Evolutionary conservation across 2,888 invertebrate species (phyloP).

Genomic region (Chromoteleia sp.): DNA sequence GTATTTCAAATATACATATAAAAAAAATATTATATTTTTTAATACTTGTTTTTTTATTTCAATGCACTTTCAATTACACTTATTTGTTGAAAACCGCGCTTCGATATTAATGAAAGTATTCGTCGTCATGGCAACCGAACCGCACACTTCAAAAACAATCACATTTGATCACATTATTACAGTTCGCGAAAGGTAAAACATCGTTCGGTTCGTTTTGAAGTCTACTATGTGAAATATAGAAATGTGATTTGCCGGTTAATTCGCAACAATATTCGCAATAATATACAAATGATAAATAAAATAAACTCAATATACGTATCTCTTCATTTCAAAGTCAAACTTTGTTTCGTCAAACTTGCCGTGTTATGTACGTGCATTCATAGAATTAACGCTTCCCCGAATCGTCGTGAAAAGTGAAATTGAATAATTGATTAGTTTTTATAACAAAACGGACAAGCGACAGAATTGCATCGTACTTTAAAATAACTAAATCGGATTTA

Average conservation of each 20-base stretch:
- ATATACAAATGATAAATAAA: neutral
- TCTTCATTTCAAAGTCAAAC: neutral
- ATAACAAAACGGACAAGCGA: slow-evolving; percentile 19
- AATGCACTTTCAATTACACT: neutral
- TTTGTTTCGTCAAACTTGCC: neutral
- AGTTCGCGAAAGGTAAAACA: slow-evolving; percentile 10
- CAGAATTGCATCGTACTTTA: neutral
- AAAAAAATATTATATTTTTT: neutral
- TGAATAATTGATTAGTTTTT: slow-evolving; percentile 24
- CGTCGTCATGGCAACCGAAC: slow-evolving; percentile 77
- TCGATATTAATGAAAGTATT: slow-evolving; percentile 35
- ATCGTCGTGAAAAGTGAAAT: slow-evolving; percentile 17
- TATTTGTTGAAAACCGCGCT: slow-evolving; percentile 17
- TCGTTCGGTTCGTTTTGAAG: slow-evolving; percentile 17
- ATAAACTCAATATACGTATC: neutral
- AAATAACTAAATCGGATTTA: neutral
- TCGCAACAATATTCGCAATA: neutral
- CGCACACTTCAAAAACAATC: slow-evolving; percentile 78
- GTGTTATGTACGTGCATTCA: neutral
- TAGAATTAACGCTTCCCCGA: slow-evolving; percentile 2
- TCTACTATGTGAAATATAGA: slow-evolving; percentile 1
- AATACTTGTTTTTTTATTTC: neutral
- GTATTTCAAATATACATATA: no score
- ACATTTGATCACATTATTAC: slow-evolving; percentile 75
- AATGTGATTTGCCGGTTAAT: slow-evolving; percentile 10